Percentiles rank a stretch among this genome's conserved stretches.
phyloP scores from a whole-genome alignment of 1,140 invertebrate genomes.

The Yoshiicerus persimilis region DNA sequence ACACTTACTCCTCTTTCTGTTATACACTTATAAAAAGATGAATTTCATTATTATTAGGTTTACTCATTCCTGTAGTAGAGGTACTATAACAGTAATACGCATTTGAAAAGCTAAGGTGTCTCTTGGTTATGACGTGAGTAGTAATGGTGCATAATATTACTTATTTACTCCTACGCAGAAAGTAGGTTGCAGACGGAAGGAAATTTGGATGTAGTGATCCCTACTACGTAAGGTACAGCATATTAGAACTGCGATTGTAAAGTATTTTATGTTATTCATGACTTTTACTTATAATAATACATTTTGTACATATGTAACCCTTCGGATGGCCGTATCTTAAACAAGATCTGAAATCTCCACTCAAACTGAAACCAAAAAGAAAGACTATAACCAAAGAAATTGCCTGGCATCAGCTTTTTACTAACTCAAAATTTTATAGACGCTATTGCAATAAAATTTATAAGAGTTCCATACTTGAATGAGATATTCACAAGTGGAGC shows the following conservation, averaged over 20 bases:
- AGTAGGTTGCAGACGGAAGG: neutral
- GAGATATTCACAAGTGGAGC: neutral
- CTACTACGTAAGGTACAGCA: neutral
- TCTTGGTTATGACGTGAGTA: neutral
- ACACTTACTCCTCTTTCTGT: neutral
- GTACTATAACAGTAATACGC: neutral
- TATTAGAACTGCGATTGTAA: no score
- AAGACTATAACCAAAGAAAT: neutral
- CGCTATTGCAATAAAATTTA: slow-evolving; percentile 1
- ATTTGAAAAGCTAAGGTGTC: no score
- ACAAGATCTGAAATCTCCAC: neutral
- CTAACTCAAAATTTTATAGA: neutral
- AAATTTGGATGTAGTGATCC: neutral
- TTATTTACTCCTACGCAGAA: neutral
- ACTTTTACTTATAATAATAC: neutral
- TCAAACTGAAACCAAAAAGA: neutral
- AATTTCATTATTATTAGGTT: neutral
- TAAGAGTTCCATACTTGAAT: neutral
- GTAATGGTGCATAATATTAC: neutral
- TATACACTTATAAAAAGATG: neutral
- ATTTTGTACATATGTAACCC: neutral
- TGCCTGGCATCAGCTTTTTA: neutral
- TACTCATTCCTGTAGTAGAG: neutral
- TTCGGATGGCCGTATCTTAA: neutral
- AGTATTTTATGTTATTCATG: neutral